Conservation (phyloP, 30 jellyfish, hydroid and myxozoan species). For the Sanderia malayensis region DNA sequence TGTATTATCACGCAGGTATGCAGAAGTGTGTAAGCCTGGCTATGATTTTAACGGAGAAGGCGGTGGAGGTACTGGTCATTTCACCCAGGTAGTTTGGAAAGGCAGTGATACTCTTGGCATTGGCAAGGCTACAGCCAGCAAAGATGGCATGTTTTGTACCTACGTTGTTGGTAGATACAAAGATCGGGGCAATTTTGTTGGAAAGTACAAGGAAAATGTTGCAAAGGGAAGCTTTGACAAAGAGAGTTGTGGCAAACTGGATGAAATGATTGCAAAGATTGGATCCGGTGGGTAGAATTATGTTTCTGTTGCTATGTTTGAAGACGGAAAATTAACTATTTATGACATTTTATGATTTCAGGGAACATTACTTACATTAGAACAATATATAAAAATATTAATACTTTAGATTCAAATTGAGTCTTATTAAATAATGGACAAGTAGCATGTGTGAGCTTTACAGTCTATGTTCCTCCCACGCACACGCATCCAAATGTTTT, state of each 20-base stretch:
- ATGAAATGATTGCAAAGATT: conserved; percentile 29
- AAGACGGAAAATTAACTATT: too few relatives aligned
- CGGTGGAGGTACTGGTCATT: conserved; percentile 76
- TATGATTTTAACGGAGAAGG: conserved; percentile 52
- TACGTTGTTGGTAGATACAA: conserved; percentile 88
- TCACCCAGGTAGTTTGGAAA: conserved; percentile 92
- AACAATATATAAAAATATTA: too few relatives aligned
- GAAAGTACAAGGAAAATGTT: conserved; percentile 77
- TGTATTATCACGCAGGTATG: too few relatives aligned
- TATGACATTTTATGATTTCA: too few relatives aligned
- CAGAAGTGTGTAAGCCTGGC: conserved; percentile 91
- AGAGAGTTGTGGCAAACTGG: conserved; percentile 36
- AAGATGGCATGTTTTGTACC: conserved; percentile 72
- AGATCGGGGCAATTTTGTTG: conserved; percentile 77
- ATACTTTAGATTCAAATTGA: too few relatives aligned
- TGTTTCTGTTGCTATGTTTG: neutral
- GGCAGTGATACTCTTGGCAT: conserved; percentile 80
- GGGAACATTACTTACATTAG: too few relatives aligned
- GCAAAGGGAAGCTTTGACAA: conserved; percentile 62
- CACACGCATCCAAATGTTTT: too few relatives aligned
- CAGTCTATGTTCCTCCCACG: too few relatives aligned
- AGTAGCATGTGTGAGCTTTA: too few relatives aligned
- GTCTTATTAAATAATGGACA: too few relatives aligned
- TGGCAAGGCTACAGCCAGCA: conserved; percentile 71
- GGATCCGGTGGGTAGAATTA: conserved; percentile 37